Conservation (phyloP, 2,113 vertebrate species). For the Ammodramus savannarum region DNA sequence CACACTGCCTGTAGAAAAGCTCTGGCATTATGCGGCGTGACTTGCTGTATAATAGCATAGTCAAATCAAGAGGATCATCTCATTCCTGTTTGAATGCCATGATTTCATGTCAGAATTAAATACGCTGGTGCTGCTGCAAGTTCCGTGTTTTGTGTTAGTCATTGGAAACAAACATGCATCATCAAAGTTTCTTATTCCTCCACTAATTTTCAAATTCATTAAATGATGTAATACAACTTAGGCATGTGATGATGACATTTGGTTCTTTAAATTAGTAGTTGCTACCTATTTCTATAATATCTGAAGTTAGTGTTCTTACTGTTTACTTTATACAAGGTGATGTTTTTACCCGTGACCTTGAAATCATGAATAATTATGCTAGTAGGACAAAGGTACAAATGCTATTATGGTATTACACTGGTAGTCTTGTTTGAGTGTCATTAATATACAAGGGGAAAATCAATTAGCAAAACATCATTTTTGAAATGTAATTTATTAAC, state of each 20-base stretch:
- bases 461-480: conserved; percentile 26
- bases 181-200: neutral
- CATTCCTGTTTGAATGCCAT: neutral
- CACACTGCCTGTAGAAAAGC: neutral
- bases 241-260: neutral
- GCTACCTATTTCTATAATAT: neutral
- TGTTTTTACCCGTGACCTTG: neutral
- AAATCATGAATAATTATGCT: neutral
- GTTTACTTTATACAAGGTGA: neutral
- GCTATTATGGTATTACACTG: neutral
- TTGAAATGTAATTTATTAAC: conserved; percentile 12
- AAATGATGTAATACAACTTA: neutral
- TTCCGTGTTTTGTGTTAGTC: neutral
- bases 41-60: neutral
- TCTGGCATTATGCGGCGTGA: neutral
- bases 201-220: neutral
- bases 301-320: neutral
- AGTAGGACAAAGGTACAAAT: neutral
- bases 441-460: neutral
- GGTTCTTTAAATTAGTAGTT: neutral
- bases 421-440: conserved; percentile 8
- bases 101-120: neutral
- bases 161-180: neutral
- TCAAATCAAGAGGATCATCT: neutral
- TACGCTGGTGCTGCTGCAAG: neutral